A percentile compares a stretch with the other conserved stretches of the same genome.
Conservation (phyloP, 2,888 invertebrate species). For the Zaprionus lineosus region DNA sequence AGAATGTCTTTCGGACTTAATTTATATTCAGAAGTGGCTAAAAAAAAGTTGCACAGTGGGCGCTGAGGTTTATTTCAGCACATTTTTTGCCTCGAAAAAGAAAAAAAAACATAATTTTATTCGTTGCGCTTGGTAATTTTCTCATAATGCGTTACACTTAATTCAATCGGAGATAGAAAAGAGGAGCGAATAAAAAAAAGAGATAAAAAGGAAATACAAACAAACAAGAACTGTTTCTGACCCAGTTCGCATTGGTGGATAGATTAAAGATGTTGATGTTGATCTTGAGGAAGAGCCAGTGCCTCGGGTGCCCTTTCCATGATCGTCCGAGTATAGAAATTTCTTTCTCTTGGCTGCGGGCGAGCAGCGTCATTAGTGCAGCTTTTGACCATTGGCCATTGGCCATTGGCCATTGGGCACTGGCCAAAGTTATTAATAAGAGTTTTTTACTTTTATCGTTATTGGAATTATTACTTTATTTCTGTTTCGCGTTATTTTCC, state of each 20-base stretch:
- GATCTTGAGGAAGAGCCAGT: constrained; percentile 21
- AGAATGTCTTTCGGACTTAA: too few relatives aligned
- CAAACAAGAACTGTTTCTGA: constrained; percentile 17
- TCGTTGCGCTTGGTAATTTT: constrained; percentile 29
- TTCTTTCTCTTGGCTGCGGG: constrained; percentile 52
- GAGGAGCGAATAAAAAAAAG: not conserved
- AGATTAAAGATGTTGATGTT: constrained; percentile 13
- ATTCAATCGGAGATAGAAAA: constrained; percentile 44
- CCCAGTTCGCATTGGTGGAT: constrained; percentile 23
- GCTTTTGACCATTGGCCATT: too few relatives aligned
- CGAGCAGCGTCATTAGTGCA: constrained; percentile 27
- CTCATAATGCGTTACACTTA: constrained; percentile 40
- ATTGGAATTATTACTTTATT: constrained; percentile 5
- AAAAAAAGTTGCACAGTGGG: too few relatives aligned
- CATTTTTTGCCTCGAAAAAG: constrained; percentile 1
- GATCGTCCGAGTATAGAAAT: constrained; percentile 7
- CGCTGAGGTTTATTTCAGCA: too few relatives aligned
- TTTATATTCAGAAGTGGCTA: too few relatives aligned
- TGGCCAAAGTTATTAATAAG: constrained; percentile 49
- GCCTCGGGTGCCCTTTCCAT: constrained; percentile 27
- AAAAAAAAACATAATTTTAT: constrained; percentile 13
- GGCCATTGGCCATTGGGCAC: too few relatives aligned
- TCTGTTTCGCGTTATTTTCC: constrained; percentile 20
- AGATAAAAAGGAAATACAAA: not conserved
- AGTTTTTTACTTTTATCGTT: constrained; percentile 19